phyloP scores from a whole-genome alignment of 2,888 invertebrate genomes.

The Byasa hedistus region DNA sequence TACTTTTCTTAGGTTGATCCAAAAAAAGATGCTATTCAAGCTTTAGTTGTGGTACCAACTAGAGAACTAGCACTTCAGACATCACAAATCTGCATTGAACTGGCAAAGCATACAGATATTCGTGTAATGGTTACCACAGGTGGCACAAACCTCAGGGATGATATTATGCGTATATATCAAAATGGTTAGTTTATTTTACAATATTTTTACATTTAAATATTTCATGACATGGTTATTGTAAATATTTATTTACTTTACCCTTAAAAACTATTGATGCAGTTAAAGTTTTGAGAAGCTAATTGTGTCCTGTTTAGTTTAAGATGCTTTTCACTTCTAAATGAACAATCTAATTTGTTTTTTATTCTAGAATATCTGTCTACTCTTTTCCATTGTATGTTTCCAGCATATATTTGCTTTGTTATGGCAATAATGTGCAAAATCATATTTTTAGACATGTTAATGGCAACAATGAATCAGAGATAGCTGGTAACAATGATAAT shows the following conservation, averaged over 20 bases:
- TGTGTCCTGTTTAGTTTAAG: too few species aligned
- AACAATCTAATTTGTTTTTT: too few species aligned
- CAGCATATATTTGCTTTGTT: too few species aligned
- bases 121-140: slow-evolving; percentile 99
- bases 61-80: slow-evolving; percentile 99
- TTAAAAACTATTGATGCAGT: too few species aligned
- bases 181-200: slow-evolving; percentile 83
- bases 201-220: background rate
- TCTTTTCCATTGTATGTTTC: too few species aligned
- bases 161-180: slow-evolving; percentile 99
- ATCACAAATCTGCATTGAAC: slow-evolving; percentile 99
- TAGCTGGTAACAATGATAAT: background rate
- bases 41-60: slow-evolving; percentile 98
- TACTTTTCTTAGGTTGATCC: slow-evolving; percentile 82
- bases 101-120: slow-evolving; percentile 97
- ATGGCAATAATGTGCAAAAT: too few species aligned
- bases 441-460: too few species aligned
- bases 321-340: too few species aligned
- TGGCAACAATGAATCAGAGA: background rate
- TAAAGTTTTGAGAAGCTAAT: too few species aligned
- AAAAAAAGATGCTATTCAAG: slow-evolving; percentile 96
- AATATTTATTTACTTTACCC: too few species aligned
- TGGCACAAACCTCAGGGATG: slow-evolving; percentile 98
- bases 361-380: too few species aligned
- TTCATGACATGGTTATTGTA: background rate